A percentile compares a stretch with the other conserved stretches of the same genome.
phyloP scores from a whole-genome alignment of 2,113 vertebrate species.

The Rutilus rutilus region DNA sequence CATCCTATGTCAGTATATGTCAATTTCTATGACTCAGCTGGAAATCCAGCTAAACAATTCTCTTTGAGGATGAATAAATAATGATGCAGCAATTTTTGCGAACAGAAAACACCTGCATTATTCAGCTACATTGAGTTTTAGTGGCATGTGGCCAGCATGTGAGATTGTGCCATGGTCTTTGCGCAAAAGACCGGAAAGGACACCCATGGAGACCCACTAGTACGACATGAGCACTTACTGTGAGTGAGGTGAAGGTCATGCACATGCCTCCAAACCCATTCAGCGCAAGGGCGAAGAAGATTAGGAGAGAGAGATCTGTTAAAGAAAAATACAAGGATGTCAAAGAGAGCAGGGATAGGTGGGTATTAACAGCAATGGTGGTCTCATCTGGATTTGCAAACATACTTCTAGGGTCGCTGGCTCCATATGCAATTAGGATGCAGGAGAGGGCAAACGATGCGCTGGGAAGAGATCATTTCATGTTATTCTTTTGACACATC shows the following conservation, averaged over 20 bases:
- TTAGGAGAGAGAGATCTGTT: conserved; percentile 92
- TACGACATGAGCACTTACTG: conserved; percentile 78
- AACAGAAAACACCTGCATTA: conserved; percentile 62
- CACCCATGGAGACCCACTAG: neutral
- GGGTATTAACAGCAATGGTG: conserved; percentile 14
- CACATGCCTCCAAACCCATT: conserved; percentile 99
- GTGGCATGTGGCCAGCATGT: neutral
- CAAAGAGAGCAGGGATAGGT: neutral
- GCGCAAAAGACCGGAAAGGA: neutral
- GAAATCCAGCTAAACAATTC: neutral
- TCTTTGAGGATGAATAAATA: conserved; percentile 56
- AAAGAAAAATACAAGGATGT: conserved; percentile 24
- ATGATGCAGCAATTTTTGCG: conserved; percentile 61
- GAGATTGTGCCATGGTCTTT: neutral
- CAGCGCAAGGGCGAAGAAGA: conserved; percentile 92
- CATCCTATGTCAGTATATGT: too few relatives aligned
- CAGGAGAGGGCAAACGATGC: conserved; percentile 93
- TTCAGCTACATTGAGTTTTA: conserved; percentile 46
- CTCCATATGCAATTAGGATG: conserved; percentile 91
- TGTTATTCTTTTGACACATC: neutral
- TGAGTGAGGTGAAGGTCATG: conserved; percentile 97
- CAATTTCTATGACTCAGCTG: neutral
- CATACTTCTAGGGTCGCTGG: conserved; percentile 90
- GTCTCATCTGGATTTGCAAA: conserved; percentile 46
- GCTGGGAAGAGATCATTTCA: conserved; percentile 70